Evolutionary conservation across 1,140 invertebrate species (phyloP), one percentile per base, ranked within the genome.

Genomic region (Nixonia krombeini): DNA sequence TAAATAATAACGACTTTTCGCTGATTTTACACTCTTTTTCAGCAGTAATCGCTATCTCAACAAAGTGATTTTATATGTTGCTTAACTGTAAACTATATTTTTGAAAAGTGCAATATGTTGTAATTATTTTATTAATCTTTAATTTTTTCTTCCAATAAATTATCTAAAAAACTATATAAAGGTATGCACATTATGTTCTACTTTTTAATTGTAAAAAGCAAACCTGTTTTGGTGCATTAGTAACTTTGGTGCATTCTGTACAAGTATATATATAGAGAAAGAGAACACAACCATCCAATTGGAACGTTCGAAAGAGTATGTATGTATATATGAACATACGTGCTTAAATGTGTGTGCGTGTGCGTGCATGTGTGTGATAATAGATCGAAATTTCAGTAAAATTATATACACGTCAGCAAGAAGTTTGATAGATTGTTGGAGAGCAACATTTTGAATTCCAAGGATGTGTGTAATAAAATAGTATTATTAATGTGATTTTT

Each of bases 241-340:
- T 40, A 38, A 63, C 63, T 69, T 69, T 69, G 38, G 58, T 58
- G 49, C 53, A 69, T 58, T 68, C 53, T 25, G 58, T 68, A 57
- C 58, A 58, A 62, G 42, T 25, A 52, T 41, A 44, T 33, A 59
- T 46, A 47, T 13, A 38, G n/a, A n/a, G n/a, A n/a, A n/a, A n/a
- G n/a, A n/a, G n/a, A n/a, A n/a, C n/a, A n/a, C n/a, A n/a, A n/a
- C n/a, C n/a, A n/a, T n/a, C n/a, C n/a, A n/a, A n/a, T n/a, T 50
- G 42, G 33, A 33, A 21, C 26, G 33, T 10, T 59, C 53, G 33
- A 15, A 41, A 45, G 33, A 51, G 31, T 21, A 33, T 56, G 44
- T 38, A 50, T 52, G 33, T 33, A 16, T 9, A 37, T 17, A 25
- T 45, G 21, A 42, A 18, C n/a, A n/a, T n/a, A 21, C 21, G 6